Base-by-base conservation (phyloP, 2,888 invertebrate genomes). In the Drosophila cognata region DNA sequence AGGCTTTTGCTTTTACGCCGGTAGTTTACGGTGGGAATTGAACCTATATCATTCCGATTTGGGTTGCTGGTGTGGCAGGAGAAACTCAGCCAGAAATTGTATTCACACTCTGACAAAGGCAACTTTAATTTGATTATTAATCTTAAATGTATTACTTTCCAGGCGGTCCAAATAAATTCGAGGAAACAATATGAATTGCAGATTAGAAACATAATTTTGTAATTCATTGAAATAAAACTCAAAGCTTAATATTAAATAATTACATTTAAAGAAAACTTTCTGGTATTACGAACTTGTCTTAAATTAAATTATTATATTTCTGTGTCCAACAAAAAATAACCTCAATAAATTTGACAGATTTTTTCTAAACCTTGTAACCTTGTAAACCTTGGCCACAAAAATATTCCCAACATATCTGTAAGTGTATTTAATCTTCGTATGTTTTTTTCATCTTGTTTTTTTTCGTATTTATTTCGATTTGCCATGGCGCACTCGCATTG, bases 41-140 rank as follows among this genome's bases (percentile, higher is more conserved):
- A 71, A 68, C 69, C 74, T 64, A 56, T 51, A 62, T 76, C 81
- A 71, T 36, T 36, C 50, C n/a, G 51, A 59, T 57, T 57, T 53
- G 55, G 46, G 41, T 67, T 35, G 46, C 18, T 13, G 4, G 3
- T 28, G 16, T 50, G 6, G 4, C 18, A 35, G 31, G 50, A 7
- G 13, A 31, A 52, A 51, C n/a, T 13, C 43, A 31, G 31, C 21
- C n/a, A 56, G 48, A 65, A 62, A 71, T 52, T 61, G 61, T 67
- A 71, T 65, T 25, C 51, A 31, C 25, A 33, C 41, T 1, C 61
- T 28, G 31, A 0, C 3, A 2, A 13, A 53, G 6, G 41, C 21
- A 11, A 16, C 6, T 29, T 16, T 10, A 16, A 41, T 18, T 53
- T 16, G 25, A 16, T 46, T 46, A 16, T 25, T 8, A 46, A 16